phyloP scores from a whole-genome alignment of 2,888 invertebrate species.

The Agrenia bidenticulata region DNA sequence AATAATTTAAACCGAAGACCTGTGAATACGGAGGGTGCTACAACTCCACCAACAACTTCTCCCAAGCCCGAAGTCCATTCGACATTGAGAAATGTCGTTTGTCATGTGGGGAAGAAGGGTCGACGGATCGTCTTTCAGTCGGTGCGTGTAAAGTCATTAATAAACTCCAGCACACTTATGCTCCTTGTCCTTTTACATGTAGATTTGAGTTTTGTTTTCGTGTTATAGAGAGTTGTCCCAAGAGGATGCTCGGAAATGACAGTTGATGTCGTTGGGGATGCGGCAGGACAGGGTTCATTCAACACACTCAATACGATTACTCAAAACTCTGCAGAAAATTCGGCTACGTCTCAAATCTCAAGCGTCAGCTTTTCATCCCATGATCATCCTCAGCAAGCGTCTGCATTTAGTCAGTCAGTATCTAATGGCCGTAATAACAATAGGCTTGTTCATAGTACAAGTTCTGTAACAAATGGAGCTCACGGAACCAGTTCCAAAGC shows the following conservation, averaged over 20 bases:
- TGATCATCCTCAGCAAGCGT: conserved; percentile 49
- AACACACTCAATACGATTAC: conserved; percentile 50
- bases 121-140: conserved; percentile 51
- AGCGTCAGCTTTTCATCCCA: conserved; percentile 51
- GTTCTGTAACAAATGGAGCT: conserved; percentile 48
- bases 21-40: conserved; percentile 44
- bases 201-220: conserved; percentile 2
- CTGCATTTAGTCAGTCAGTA: conserved; percentile 51
- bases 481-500: conserved; percentile 49
- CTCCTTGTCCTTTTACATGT: not conserved
- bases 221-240: conserved; percentile 50
- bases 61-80: conserved; percentile 47
- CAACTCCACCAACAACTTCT: conserved; percentile 31
- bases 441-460: conserved; percentile 50
- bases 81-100: conserved; percentile 50
- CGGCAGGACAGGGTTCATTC: conserved; percentile 31
- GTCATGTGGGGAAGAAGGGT: conserved; percentile 53
- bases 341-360: conserved; percentile 52
- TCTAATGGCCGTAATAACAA: conserved; percentile 51
- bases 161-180: too few relatives aligned
- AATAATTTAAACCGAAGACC: conserved; percentile 30
- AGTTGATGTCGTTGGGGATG: conserved; percentile 44
- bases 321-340: conserved; percentile 52
- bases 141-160: conserved; percentile 27
- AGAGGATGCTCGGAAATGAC: conserved; percentile 52